Evolutionary conservation across 2,888 invertebrate species (phyloP).

Genomic region (Hypercompe scribonia): DNA sequence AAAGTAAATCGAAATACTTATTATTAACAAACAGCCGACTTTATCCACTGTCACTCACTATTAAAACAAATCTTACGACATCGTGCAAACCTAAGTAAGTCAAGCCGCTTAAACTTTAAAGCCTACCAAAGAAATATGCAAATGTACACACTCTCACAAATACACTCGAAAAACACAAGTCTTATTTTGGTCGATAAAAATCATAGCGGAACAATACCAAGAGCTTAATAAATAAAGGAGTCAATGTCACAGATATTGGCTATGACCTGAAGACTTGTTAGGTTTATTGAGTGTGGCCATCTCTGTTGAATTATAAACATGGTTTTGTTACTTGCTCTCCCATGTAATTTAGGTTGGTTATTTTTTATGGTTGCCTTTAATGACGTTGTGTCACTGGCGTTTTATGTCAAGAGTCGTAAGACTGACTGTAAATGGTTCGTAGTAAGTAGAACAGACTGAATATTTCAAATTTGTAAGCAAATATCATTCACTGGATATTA

Average conservation of each 20-base stretch:
- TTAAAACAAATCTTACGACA: no score
- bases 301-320: slow-evolving; percentile 23
- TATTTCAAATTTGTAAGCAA: not conserved
- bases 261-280: slow-evolving; percentile 9
- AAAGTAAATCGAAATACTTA: no score
- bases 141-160: no score
- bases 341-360: slow-evolving; percentile 21
- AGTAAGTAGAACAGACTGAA: slow-evolving; percentile 1
- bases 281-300: slow-evolving; percentile 21
- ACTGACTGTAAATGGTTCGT: not conserved
- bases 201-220: not conserved
- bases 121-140: no score
- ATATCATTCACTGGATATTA: not conserved
- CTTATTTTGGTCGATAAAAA: not conserved
- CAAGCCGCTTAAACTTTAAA: no score
- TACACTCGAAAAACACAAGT: slow-evolving; percentile 11
- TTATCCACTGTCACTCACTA: no score
- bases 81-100: no score
- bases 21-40: no score
- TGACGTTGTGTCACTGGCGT: slow-evolving; percentile 14
- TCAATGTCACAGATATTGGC: slow-evolving; percentile 9
- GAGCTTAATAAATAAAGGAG: slow-evolving; percentile 30
- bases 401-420: slow-evolving; percentile 10
- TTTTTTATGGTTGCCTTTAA: slow-evolving; percentile 20
- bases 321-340: slow-evolving; percentile 19